Conservation (phyloP, 2,888 invertebrate species). For the Allophyes oxyacanthae region DNA sequence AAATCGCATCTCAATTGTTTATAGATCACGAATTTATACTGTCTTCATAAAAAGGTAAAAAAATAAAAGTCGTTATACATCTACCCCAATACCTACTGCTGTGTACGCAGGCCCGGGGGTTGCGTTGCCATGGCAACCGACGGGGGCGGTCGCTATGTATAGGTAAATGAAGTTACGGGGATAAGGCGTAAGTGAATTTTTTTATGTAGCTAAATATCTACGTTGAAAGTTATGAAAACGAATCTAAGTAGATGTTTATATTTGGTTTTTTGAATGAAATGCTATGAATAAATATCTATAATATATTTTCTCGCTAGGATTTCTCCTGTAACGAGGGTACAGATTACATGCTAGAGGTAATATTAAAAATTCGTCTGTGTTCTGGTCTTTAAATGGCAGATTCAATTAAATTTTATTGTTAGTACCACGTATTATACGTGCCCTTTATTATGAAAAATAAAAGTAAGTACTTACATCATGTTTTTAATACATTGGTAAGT, state of each 20-base stretch:
- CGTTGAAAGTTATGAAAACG: no score
- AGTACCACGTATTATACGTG: conserved; percentile 6
- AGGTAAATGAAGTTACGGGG: conserved; percentile 33
- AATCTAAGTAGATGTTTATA: no score
- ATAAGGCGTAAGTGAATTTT: conserved; percentile 45
- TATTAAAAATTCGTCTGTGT: background rate
- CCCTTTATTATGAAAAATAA: background rate
- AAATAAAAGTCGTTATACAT: conserved; percentile 39
- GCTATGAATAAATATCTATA: no score
- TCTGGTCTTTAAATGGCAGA: background rate
- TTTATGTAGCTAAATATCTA: no score
- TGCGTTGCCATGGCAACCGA: conserved; percentile 76
- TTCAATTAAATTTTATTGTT: background rate
- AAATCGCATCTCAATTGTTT: no score
- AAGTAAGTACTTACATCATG: no score
- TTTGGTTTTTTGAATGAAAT: no score
- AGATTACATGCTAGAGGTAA: background rate
- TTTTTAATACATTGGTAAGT: no score
- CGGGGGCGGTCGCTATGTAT: conserved; percentile 64
- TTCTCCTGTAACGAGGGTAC: background rate
- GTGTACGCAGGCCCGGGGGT: conserved; percentile 49
- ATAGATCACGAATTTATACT: conserved; percentile 20
- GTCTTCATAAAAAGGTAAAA: conserved; percentile 23
- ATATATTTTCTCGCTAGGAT: no score
- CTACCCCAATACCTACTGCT: conserved; percentile 30